Evolutionary conservation across 2,797 vertebrate genomes (phyloP), one percentile per base, ranked within the genome.

Genomic region (Sorex maritimensis): DNA sequence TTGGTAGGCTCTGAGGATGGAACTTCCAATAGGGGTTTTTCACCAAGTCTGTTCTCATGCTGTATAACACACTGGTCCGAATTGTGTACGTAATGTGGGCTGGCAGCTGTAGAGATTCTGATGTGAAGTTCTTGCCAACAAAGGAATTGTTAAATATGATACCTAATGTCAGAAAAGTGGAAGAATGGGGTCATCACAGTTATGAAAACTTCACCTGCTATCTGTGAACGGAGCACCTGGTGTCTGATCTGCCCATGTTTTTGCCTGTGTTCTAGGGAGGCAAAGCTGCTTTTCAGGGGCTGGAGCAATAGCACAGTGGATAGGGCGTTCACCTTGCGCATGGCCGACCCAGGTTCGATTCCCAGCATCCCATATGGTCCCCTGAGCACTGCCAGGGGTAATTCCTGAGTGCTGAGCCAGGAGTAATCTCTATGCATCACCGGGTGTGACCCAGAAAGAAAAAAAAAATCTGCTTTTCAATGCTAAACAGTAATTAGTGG

Each of bases 11-110:
- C 78, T 97, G 98, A 10, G 98, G 98, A 80, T 98, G 97, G 13
- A 97, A 97, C 94, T 97, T 98, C 98, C 98, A 98, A 0, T 6
- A 28, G 26, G 98, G 98, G 9, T 98, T 98, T 97, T 97, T 94
- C 44, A 96, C 93, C 81, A 96, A 0, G 86, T 98, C 98, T 0
- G 97, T 98, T 81, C 98, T 97, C 97, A 98, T 97, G 92, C 98
- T 98, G 3, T 98, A 97, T 9, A 98, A 94, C 86, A 98, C 19
- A 38, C 94, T 98, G 69, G 97, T 98, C 75, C 98, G 96, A 81
- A 98, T 97, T 68, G 97, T 98, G 38, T 98, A 98, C 0, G 97
- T 97, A 88, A 98, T 11, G 0, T 96, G 97, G 15, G 10, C 88
- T 0, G 97, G 97, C 90, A 98, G 96, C 2, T 28, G 38, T 6